Evolutionary conservation across 2,888 invertebrate species (phyloP).

Genomic region (Cosmia pyralina): DNA sequence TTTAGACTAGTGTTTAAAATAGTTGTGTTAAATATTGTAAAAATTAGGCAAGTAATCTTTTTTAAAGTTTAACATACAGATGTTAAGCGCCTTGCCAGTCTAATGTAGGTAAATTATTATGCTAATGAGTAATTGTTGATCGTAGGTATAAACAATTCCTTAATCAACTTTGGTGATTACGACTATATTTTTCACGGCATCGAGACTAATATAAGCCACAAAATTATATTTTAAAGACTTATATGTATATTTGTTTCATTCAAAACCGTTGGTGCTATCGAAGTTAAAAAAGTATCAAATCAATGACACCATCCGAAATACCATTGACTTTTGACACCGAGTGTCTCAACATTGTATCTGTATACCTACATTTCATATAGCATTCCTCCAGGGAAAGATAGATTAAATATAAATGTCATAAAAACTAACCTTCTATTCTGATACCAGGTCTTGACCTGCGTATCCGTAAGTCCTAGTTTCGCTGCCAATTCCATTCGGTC

Average conservation of each 20-base stretch:
- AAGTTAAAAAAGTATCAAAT: neutral
- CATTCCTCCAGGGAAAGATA: neutral
- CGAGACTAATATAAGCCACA: neutral
- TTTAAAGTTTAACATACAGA: neutral
- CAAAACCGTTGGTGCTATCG: neutral
- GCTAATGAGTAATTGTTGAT: neutral
- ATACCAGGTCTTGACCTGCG: constrained; percentile 99
- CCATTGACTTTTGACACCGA: neutral
- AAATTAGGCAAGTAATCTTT: neutral
- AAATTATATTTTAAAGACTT: neutral
- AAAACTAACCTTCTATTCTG: constrained; percentile 97
- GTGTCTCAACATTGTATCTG: neutral
- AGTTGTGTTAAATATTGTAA: no score
- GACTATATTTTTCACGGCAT: neutral
- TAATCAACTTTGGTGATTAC: neutral
- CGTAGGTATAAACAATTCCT: no score
- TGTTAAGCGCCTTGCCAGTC: neutral
- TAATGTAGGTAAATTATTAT: neutral
- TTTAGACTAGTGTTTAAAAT: no score
- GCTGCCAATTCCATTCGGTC: constrained; percentile 99
- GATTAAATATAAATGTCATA: neutral
- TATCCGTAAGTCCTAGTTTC: constrained; percentile 98
- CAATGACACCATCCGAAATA: neutral
- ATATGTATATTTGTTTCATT: neutral
- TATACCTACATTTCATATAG: neutral